Evolutionary conservation across 2,113 vertebrate genomes (phyloP).

Genomic region (Rhinopomastus cyanomelas): DNA sequence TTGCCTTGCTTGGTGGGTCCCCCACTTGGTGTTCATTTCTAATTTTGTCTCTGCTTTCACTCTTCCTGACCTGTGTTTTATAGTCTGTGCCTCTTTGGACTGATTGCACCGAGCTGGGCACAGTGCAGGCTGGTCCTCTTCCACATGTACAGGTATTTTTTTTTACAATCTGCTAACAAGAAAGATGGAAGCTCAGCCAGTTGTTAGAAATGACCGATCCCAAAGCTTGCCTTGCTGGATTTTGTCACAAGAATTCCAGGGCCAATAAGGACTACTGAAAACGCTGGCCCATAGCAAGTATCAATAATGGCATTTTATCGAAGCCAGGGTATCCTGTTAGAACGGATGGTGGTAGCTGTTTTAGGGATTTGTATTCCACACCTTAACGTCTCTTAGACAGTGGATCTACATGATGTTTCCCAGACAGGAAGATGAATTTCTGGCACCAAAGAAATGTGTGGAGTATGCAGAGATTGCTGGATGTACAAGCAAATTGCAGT

Average conservation of each 20-base stretch:
- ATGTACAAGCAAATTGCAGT: neutral
- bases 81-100: neutral
- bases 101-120: neutral
- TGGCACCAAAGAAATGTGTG: neutral
- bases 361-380: neutral
- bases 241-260: neutral
- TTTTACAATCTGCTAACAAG: neutral
- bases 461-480: neutral
- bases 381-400: neutral
- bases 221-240: neutral
- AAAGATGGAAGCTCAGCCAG: accelerated
- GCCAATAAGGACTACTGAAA: neutral
- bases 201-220: neutral
- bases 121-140: neutral
- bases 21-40: neutral
- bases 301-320: neutral
- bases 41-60: neutral
- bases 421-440: neutral
- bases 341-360: neutral
- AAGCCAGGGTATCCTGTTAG: neutral
- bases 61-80: neutral
- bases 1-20: neutral
- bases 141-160: neutral
- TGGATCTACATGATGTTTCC: neutral
- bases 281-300: neutral